phyloP scores from a whole-genome alignment of 2,888 invertebrate species.

The Trachelus troglodyta region DNA sequence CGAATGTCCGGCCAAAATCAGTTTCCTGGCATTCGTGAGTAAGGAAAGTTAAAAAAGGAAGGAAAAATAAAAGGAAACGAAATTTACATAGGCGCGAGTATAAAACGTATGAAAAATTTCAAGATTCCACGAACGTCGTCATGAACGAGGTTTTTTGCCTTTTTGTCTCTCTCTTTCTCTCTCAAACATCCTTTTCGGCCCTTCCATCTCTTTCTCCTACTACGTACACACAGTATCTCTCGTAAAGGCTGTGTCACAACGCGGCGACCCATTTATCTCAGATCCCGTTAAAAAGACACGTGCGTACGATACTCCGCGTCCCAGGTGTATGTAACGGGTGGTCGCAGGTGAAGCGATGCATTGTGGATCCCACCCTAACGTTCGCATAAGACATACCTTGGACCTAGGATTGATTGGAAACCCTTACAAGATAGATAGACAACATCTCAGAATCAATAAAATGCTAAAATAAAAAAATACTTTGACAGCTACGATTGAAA shows the following conservation, averaged over 20 bases:
- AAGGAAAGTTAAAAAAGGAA: not conserved
- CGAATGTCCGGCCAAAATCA: not conserved
- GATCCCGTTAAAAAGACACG: not conserved
- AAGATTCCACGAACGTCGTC: not conserved
- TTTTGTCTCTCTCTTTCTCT: too few relatives aligned
- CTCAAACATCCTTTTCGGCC: not conserved
- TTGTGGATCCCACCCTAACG: not conserved
- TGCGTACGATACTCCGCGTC: not conserved
- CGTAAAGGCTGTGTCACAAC: not conserved
- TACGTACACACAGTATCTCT: not conserved
- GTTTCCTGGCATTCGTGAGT: not conserved
- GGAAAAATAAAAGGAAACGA: not conserved
- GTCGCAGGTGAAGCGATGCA: not conserved
- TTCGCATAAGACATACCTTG: not conserved
- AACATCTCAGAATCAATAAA: not conserved
- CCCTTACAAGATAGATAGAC: too few relatives aligned
- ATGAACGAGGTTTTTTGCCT: not conserved
- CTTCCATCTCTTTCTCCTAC: not conserved
- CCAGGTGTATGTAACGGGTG: not conserved
- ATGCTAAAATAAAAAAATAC: not conserved
- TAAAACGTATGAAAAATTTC: too few relatives aligned
- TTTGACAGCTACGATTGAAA: not conserved
- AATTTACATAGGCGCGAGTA: not conserved
- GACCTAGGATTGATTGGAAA: not conserved
- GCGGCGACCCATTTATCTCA: not conserved